Percentiles rank a stretch among this genome's conserved stretches.
These are phyloP conservation scores for Chondrosia reniformis DNA, from an alignment of 37 sponge, comb jelly and placozoan species.

Conservation along the genomic window DNA sequence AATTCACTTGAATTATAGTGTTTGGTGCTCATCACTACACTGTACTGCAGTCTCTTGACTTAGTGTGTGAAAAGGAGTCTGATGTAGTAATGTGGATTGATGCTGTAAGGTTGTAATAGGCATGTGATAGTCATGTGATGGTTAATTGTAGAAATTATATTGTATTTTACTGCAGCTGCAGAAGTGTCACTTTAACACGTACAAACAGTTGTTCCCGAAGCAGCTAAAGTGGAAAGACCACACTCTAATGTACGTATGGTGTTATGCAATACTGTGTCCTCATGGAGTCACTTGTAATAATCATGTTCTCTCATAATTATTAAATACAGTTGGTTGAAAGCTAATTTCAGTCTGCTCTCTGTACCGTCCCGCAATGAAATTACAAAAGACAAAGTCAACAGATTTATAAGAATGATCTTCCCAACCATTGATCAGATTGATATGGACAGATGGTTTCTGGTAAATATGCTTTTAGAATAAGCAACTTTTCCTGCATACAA, in stretches of 20 bases:
- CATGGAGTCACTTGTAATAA: background rate
- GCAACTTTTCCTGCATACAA: background rate
- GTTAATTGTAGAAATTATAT: background rate
- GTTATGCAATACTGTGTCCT: background rate
- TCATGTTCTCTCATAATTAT: background rate
- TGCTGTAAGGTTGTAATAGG: slow-evolving; percentile 34
- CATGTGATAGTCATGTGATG: background rate
- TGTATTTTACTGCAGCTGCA: background rate
- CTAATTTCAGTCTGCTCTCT: background rate
- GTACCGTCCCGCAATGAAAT: background rate
- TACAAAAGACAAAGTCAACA: background rate
- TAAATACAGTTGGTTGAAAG: slow-evolving; percentile 3
- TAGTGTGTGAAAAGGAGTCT: slow-evolving; percentile 61
- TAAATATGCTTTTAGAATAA: background rate
- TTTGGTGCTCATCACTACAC: slow-evolving; percentile 34
- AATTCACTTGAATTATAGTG: background rate
- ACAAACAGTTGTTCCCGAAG: slow-evolving; percentile 4
- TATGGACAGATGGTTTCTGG: background rate
- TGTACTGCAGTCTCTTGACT: slow-evolving; percentile 51
- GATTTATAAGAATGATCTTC: background rate
- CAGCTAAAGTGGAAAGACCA: slow-evolving; percentile 7
- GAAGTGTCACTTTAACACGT: slow-evolving; percentile 6
- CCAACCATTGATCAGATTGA: background rate
- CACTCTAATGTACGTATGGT: slow-evolving; percentile 7
- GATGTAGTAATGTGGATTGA: slow-evolving; percentile 54